These are phyloP conservation scores for Huso huso DNA, from an alignment of 2,797 vertebrate species.

Conservation along the genomic window DNA sequence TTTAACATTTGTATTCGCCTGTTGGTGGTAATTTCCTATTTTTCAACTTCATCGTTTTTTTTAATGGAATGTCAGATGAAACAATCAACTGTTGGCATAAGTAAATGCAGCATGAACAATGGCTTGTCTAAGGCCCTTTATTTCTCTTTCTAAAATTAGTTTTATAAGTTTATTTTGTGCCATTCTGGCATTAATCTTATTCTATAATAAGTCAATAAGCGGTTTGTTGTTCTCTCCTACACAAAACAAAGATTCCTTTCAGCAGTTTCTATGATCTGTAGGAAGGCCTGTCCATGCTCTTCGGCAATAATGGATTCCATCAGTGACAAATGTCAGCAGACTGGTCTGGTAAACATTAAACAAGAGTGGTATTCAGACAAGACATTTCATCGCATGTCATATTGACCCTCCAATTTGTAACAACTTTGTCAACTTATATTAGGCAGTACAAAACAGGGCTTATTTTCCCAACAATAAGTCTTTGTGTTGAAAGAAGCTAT, in stretches of 20 bases:
- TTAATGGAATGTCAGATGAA: too few relatives aligned
- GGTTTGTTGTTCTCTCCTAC: slow-evolving; percentile 80
- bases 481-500: too few relatives aligned
- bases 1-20: too few relatives aligned
- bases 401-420: slow-evolving; percentile 54
- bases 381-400: slow-evolving; percentile 64
- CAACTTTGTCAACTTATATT: too few relatives aligned
- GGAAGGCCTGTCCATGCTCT: slow-evolving; percentile 68
- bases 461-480: too few relatives aligned
- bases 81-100: too few relatives aligned
- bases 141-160: slow-evolving; percentile 49
- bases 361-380: slow-evolving; percentile 79
- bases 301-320: slow-evolving; percentile 80
- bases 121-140: slow-evolving; percentile 32
- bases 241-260: slow-evolving; percentile 87
- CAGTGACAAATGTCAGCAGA: slow-evolving; percentile 87
- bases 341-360: slow-evolving; percentile 67
- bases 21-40: too few relatives aligned
- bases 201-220: slow-evolving; percentile 66
- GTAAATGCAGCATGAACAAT: slow-evolving; percentile 33
- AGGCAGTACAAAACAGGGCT: too few relatives aligned
- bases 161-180: slow-evolving; percentile 49
- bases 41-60: too few relatives aligned
- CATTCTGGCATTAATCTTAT: slow-evolving; percentile 46
- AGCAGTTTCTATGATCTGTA: slow-evolving; percentile 64